Conservation (phyloP, 2,113 vertebrate genomes). For the Hippocampus abdominalis region DNA sequence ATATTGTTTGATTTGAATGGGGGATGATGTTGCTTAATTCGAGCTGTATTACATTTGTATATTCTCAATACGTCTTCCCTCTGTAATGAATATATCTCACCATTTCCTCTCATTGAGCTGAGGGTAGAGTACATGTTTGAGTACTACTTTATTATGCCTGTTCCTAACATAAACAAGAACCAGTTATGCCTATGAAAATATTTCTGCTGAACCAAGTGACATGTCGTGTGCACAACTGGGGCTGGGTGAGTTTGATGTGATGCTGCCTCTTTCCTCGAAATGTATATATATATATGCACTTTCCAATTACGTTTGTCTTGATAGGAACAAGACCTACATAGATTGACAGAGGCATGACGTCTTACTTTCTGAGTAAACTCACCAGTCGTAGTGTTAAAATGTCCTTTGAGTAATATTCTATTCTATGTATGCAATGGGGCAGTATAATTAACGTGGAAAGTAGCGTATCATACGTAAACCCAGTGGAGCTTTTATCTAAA, state of each 20-base stretch:
- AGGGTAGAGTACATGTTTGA: not conserved
- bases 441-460: conserved; percentile 5
- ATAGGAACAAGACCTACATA: conserved; percentile 19
- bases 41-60: not conserved
- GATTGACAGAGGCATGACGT: conserved; percentile 16
- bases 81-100: not conserved
- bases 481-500: conserved; percentile 7
- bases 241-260: not conserved
- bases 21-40: not conserved
- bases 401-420: not conserved
- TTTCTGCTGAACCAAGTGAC: not conserved
- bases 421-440: not conserved
- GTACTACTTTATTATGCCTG: not conserved
- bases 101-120: not conserved
- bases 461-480: not conserved
- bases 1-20: not conserved
- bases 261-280: not conserved
- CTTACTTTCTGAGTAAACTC: conserved; percentile 1
- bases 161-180: not conserved
- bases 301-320: not conserved
- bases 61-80: not conserved
- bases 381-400: conserved; percentile 3
- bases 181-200: not conserved
- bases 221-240: not conserved
- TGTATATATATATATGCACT: not conserved